A percentile compares a stretch with the other conserved stretches of the same genome.
These are phyloP conservation scores for Callyntrura sp. DNA, from an alignment of 2,888 invertebrate genomes.

Conservation along the genomic window DNA sequence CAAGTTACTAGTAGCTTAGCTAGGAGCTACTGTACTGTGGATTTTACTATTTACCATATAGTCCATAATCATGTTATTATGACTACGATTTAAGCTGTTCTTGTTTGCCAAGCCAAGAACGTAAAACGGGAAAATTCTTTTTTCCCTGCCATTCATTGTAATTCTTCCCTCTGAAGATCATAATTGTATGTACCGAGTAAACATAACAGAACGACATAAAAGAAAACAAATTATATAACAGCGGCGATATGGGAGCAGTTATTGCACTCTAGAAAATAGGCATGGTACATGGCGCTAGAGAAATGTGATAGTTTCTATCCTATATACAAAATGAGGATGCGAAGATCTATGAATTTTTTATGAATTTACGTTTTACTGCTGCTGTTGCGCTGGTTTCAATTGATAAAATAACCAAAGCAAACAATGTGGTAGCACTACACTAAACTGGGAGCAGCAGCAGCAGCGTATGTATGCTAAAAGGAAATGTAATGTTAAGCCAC, in stretches of 20 bases:
- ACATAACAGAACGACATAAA: conserved; percentile 17
- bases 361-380: conserved; percentile 17
- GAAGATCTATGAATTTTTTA: conserved; percentile 33
- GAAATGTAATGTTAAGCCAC: neutral
- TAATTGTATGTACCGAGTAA: too few species aligned
- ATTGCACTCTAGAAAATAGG: neutral
- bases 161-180: neutral
- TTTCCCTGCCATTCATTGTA: conserved; percentile 59
- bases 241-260: neutral
- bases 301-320: neutral
- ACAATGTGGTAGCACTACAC: too few species aligned
- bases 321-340: neutral
- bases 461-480: neutral
- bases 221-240: neutral
- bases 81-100: conserved; percentile 1
- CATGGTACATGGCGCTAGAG: conserved; percentile 6
- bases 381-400: neutral
- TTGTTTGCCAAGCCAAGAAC: conserved; percentile 1
- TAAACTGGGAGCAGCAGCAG: neutral
- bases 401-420: neutral
- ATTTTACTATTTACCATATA: neutral
- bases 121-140: conserved; percentile 40
- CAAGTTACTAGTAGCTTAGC: too few species aligned
- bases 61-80: neutral
- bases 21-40: neutral